A percentile compares a stretch with the other conserved stretches of the same genome.
Conservation (phyloP, 1,140 invertebrate genomes). For the Drosophila tristis region DNA sequence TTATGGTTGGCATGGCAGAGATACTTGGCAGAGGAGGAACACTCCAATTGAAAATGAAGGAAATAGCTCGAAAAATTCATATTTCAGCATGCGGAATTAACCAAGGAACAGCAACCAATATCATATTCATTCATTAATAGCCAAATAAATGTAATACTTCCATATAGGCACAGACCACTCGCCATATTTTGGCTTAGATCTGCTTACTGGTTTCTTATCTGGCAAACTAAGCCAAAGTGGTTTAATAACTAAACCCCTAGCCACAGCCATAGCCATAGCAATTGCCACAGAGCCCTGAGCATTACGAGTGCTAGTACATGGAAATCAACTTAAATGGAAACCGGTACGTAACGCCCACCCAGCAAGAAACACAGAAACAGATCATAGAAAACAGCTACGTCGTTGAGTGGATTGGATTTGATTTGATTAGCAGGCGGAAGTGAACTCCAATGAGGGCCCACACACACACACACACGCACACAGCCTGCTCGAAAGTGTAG, state of each 20-base stretch:
- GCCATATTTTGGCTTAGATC: slow-evolving; percentile 29
- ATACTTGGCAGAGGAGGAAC: too few species aligned
- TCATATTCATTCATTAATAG: too few species aligned
- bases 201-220: slow-evolving; percentile 40
- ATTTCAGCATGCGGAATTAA: too few species aligned
- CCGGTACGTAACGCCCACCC: slow-evolving; percentile 58
- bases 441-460: slow-evolving; percentile 15
- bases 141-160: too few species aligned
- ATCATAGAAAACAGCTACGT: slow-evolving; percentile 40
- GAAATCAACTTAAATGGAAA: slow-evolving; percentile 64
- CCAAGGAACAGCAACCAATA: too few species aligned
- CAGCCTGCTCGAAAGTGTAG: slow-evolving; percentile 26
- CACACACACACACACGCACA: slow-evolving; percentile 40
- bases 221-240: slow-evolving; percentile 5
- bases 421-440: slow-evolving; percentile 79
- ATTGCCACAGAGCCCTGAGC: slow-evolving; percentile 27
- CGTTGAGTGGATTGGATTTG: slow-evolving; percentile 17
- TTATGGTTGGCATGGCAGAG: not conserved
- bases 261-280: not conserved
- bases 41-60: too few species aligned
- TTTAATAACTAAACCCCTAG: slow-evolving; percentile 24
- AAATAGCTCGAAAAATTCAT: too few species aligned
- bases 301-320: slow-evolving; percentile 48
- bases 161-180: too few species aligned
- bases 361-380: slow-evolving; percentile 28